phyloP scores from a whole-genome alignment of 2,888 invertebrate genomes.

The Crossocerus cetratus region DNA sequence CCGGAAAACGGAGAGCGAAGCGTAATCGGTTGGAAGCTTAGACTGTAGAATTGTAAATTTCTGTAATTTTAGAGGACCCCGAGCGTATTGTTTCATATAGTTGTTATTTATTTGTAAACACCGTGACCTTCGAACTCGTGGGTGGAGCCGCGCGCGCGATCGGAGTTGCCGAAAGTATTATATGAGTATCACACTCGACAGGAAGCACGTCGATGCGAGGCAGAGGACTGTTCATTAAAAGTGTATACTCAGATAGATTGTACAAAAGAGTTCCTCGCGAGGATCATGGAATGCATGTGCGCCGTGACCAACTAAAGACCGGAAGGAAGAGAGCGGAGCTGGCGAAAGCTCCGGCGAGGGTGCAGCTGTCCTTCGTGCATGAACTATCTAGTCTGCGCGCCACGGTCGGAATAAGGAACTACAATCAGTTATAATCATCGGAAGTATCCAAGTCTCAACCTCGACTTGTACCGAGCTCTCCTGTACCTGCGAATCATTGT shows the following conservation, averaged over 20 bases:
- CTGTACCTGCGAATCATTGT: slow-evolving; percentile 4
- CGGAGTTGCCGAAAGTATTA: slow-evolving; percentile 42
- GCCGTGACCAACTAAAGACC: no score
- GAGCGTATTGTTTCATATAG: slow-evolving; percentile 52
- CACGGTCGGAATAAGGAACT: slow-evolving; percentile 31
- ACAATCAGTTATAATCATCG: slow-evolving; percentile 15
- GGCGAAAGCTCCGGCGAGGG: neutral
- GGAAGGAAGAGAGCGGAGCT: slow-evolving; percentile 15
- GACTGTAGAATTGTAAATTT: slow-evolving; percentile 55
- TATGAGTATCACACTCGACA: no score
- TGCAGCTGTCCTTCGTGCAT: slow-evolving; percentile 39
- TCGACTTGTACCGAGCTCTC: slow-evolving; percentile 13
- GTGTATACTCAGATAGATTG: slow-evolving; percentile 18
- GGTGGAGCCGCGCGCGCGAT: slow-evolving; percentile 22
- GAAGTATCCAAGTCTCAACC: slow-evolving; percentile 10
- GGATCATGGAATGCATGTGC: neutral
- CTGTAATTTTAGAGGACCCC: slow-evolving; percentile 50
- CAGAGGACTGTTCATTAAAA: no score
- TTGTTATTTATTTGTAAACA: slow-evolving; percentile 54
- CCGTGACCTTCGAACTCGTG: slow-evolving; percentile 31
- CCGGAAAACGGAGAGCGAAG: neutral
- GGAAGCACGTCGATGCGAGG: no score
- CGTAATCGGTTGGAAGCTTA: slow-evolving; percentile 33
- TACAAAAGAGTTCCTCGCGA: slow-evolving; percentile 30
- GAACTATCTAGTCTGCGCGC: slow-evolving; percentile 46